phyloP scores from a whole-genome alignment of 2,797 vertebrate genomes.

The Microctenopoma stevenorrisi region DNA sequence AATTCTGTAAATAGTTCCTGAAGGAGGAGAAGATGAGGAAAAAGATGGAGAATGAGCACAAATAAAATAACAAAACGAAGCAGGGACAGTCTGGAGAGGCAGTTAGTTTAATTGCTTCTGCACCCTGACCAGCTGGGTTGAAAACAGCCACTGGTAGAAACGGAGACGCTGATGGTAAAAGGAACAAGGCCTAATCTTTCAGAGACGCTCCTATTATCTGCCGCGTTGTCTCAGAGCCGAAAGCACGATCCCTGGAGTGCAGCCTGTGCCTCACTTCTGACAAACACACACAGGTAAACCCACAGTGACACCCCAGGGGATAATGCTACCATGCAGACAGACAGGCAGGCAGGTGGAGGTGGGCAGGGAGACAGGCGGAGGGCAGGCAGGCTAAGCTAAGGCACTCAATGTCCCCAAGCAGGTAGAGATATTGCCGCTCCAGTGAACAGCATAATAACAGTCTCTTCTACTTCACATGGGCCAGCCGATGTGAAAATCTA shows the following conservation, averaged over 20 bases:
- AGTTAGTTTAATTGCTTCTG: slow-evolving; percentile 53
- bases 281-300: slow-evolving; percentile 31
- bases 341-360: slow-evolving; percentile 33
- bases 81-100: slow-evolving; percentile 18
- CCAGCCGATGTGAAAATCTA: slow-evolving; percentile 72
- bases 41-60: slow-evolving; percentile 9
- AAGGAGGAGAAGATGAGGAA: slow-evolving; percentile 12
- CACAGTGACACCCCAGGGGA: slow-evolving; percentile 26
- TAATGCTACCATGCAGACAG: slow-evolving; percentile 17
- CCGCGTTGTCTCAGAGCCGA: slow-evolving; percentile 40
- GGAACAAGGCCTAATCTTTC: slow-evolving; percentile 59
- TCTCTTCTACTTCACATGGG: slow-evolving; percentile 75
- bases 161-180: slow-evolving; percentile 35
- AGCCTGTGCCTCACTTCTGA: slow-evolving; percentile 31
- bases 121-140: slow-evolving; percentile 42
- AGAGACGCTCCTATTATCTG: slow-evolving; percentile 65
- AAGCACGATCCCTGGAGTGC: slow-evolving; percentile 54
- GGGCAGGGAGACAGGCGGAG: slow-evolving; percentile 40
- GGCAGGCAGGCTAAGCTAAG: slow-evolving; percentile 59
- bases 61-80: slow-evolving; percentile 41
- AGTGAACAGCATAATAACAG: slow-evolving; percentile 83
- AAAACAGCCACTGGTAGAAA: slow-evolving; percentile 27
- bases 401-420: slow-evolving; percentile 76
- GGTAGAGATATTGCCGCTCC: slow-evolving; percentile 80
- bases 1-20: slow-evolving; percentile 3